phyloP scores from a whole-genome alignment of 2,113 vertebrate genomes.

The Seriola dumerili region DNA sequence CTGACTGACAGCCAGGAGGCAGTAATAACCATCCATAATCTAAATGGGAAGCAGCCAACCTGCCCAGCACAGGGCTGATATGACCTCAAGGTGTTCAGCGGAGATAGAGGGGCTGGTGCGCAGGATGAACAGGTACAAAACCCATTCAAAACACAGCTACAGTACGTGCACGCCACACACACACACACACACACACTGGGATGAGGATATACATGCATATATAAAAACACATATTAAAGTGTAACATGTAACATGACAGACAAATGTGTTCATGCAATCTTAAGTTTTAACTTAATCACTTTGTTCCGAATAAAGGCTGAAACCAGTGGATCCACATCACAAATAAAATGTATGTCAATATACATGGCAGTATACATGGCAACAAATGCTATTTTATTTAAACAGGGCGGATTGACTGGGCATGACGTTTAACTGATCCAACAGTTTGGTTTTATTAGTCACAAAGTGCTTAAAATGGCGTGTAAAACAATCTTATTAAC shows the following conservation, averaged over 20 bases:
- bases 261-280: constrained; percentile 2
- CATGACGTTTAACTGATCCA: not conserved
- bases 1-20: constrained; percentile 79
- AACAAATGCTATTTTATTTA: not conserved
- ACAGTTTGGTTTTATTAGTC: not conserved
- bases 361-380: not conserved
- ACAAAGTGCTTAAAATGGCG: not conserved
- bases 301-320: not conserved
- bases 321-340: not conserved
- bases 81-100: constrained; percentile 78
- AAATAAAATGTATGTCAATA: not conserved
- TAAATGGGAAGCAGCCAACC: constrained; percentile 74
- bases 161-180: not conserved
- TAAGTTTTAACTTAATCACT: not conserved
- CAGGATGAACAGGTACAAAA: constrained; percentile 41
- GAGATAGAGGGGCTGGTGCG: constrained; percentile 69
- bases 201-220: constrained; percentile 10
- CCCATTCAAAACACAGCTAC: constrained; percentile 5
- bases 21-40: constrained; percentile 83
- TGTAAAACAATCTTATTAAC: not conserved
- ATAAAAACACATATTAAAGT: constrained; percentile 3
- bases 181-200: not conserved
- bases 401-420: not conserved
- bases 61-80: constrained; percentile 68
- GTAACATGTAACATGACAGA: not conserved